These are phyloP conservation scores for Dermatophagoides farinae DNA, from an alignment of 1,140 invertebrate genomes.

Conservation along the genomic window DNA sequence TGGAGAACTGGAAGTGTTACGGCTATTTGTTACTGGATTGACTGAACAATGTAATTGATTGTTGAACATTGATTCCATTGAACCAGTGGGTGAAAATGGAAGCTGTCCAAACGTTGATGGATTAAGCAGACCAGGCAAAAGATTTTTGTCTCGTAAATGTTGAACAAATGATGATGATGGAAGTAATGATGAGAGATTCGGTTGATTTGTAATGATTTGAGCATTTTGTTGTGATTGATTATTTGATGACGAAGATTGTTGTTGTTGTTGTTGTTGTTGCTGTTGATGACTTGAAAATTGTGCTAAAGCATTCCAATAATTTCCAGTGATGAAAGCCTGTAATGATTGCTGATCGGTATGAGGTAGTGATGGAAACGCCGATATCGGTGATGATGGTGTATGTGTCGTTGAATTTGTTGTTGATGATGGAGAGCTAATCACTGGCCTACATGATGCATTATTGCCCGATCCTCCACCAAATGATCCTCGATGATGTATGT, in stretches of 20 bases:
- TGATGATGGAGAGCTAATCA: neutral
- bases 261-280: neutral
- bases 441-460: neutral
- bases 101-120: neutral
- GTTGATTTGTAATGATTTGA: neutral
- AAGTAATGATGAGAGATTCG: neutral
- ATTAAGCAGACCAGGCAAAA: neutral
- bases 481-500: neutral
- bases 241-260: neutral
- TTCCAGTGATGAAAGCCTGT: conserved; percentile 1
- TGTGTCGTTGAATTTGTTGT: neutral
- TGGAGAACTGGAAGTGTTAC: neutral
- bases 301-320: conserved; percentile 6
- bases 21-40: neutral
- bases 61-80: conserved; percentile 4
- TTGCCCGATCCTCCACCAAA: no score
- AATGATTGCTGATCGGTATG: neutral
- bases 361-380: neutral
- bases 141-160: neutral
- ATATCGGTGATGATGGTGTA: neutral
- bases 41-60: neutral
- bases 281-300: neutral
- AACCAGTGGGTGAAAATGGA: neutral
- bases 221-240: neutral
- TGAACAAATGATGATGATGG: neutral